phyloP scores from a whole-genome alignment of 2,797 vertebrate species.

The Fratercula arctica region DNA sequence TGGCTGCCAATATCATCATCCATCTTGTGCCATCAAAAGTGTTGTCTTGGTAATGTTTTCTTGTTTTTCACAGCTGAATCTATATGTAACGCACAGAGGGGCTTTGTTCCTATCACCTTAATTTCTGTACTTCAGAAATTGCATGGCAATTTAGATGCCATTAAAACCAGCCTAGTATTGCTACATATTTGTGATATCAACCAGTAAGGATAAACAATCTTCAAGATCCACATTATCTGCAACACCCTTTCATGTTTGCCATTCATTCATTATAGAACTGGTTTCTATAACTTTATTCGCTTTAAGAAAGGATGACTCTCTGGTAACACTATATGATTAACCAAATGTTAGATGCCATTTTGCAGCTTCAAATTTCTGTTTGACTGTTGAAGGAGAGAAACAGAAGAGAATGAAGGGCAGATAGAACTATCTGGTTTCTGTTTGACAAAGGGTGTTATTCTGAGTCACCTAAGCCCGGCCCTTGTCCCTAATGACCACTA shows the following conservation, averaged over 20 bases:
- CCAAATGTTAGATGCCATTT: not conserved
- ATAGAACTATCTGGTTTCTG: not conserved
- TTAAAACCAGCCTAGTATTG: not conserved
- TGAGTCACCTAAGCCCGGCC: not conserved
- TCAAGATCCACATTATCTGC: not conserved
- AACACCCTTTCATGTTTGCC: not conserved
- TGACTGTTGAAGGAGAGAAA: not conserved
- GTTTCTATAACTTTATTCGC: not conserved
- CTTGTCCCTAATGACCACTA: not conserved
- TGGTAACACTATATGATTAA: not conserved
- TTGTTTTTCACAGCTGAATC: not conserved
- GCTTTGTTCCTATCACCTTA: not conserved
- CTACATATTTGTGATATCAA: not conserved
- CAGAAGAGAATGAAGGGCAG: not conserved
- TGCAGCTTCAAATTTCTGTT: not conserved
- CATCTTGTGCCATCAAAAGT: not conserved
- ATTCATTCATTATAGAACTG: not conserved
- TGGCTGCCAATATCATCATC: constrained; percentile 37
- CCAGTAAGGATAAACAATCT: not conserved
- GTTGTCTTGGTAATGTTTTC: not conserved
- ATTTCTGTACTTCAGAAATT: not conserved
- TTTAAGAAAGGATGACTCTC: not conserved
- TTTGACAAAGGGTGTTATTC: not conserved
- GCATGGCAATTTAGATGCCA: not conserved
- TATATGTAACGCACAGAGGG: not conserved